These are phyloP conservation scores for Anagyrus pseudococci DNA, from an alignment of 2,888 invertebrate species.

Conservation along the genomic window DNA sequence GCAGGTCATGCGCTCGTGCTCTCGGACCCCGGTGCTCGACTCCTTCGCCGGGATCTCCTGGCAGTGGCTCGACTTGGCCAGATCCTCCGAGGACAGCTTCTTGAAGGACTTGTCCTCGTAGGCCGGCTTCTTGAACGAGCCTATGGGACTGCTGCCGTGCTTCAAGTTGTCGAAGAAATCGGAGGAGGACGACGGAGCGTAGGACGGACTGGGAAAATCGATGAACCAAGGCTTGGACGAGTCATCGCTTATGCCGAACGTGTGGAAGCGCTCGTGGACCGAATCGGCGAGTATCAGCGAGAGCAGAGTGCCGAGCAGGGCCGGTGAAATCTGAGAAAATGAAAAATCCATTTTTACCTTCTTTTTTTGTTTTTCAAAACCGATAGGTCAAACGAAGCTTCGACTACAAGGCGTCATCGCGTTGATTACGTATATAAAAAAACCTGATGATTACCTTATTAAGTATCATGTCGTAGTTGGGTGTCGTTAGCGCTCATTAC, in stretches of 20 bases:
- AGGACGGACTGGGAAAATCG: slow-evolving; percentile 23
- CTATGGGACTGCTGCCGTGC: slow-evolving; percentile 23
- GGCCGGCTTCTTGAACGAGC: slow-evolving; percentile 44
- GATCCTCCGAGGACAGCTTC: slow-evolving; percentile 42
- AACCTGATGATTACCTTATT: too few species aligned
- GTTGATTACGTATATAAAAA: too few species aligned
- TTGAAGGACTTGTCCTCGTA: slow-evolving; percentile 47
- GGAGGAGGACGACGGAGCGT: neutral
- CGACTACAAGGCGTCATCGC: too few species aligned
- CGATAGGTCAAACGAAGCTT: too few species aligned
- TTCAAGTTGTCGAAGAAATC: slow-evolving; percentile 14
- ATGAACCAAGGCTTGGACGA: slow-evolving; percentile 31
- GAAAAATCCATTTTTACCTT: too few species aligned
- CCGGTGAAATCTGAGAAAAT: slow-evolving; percentile 41
- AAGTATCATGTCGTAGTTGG: too few species aligned
- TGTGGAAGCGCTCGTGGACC: slow-evolving; percentile 35
- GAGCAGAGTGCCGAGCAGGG: slow-evolving; percentile 38
- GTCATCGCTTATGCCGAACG: slow-evolving; percentile 24
- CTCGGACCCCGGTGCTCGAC: slow-evolving; percentile 2
- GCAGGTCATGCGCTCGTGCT: slow-evolving; percentile 57
- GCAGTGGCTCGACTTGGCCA: slow-evolving; percentile 45
- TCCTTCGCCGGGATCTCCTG: slow-evolving; percentile 43
- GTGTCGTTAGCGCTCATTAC: too few species aligned
- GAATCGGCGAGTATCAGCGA: slow-evolving; percentile 40
- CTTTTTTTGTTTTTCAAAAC: too few species aligned